Base-by-base conservation (phyloP, 2,888 invertebrate species). In the Icerya purchasi region DNA sequence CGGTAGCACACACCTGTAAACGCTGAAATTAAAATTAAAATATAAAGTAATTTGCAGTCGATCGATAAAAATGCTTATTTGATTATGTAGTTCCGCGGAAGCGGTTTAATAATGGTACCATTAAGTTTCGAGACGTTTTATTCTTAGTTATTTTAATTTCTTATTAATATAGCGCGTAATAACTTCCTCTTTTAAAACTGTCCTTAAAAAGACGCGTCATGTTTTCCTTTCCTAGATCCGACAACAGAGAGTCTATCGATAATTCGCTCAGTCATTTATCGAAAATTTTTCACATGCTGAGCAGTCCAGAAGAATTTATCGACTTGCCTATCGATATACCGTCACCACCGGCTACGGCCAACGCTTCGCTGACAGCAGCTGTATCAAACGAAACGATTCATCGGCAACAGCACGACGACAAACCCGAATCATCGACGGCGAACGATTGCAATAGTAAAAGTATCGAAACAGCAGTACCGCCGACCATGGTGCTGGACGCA, bases 271-370 rank as follows among this genome's bases (percentile, higher is more conserved):
- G 57, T 19, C 23, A 57, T n/a, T 57, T 57, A 51, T 57, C 57
- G 19, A 57, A 50, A 57, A 57, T 57, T n/a, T 57, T 57, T 49
- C 57, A 57, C 49, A 50, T 57, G 8, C 23, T 57, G n/a, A 57
- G 50, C 23, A 57, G 57, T 51, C 57, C 57, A 3, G 57, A 57
- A 23, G 57, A 57, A 22, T 22, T 57, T n/a, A 22, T 23, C 3
- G 57, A 57, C 20, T 14, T 14, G 36, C 36, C 36, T 36, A 36
- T 5, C 5, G 14, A 36, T 36, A 36, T 5, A 36, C 8, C 14
- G 14, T 50, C 19, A 14, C 22, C 57, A 22, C 5, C 5, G 36
- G 5, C 36, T 3, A 8, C 36, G 14, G 14, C 36, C 14, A 1
- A 5, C 20, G 22, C 50, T 22, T 57, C 51, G 51, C 57, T 50